phyloP scores from a whole-genome alignment of 2,888 invertebrate genomes.

The Lypha dubia region DNA sequence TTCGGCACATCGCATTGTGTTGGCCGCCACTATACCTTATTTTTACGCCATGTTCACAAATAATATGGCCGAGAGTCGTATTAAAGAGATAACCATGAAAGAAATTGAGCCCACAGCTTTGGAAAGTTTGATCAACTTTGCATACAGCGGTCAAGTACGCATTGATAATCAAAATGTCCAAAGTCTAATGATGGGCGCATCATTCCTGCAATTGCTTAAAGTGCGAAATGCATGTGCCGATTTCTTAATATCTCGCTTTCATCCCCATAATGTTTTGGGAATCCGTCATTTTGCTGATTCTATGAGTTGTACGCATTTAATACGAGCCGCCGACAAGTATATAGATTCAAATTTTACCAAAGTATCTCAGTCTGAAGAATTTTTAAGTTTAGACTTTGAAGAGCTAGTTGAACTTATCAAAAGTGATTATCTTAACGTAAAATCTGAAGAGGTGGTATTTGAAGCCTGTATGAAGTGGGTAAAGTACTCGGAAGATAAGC shows the following conservation, averaged over 20 bases:
- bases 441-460: constrained; percentile 91
- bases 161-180: constrained; percentile 92
- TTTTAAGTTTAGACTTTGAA: constrained; percentile 85
- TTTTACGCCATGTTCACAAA: constrained; percentile 95
- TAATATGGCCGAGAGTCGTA: constrained; percentile 93
- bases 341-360: constrained; percentile 89
- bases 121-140: constrained; percentile 92
- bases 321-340: constrained; percentile 90
- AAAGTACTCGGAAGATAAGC: constrained; percentile 86
- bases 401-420: constrained; percentile 89
- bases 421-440: constrained; percentile 90
- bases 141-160: constrained; percentile 91
- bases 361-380: constrained; percentile 91
- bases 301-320: constrained; percentile 88
- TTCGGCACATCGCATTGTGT: constrained; percentile 91
- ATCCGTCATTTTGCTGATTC: constrained; percentile 92
- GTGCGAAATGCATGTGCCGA: constrained; percentile 93
- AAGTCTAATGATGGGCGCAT: constrained; percentile 92
- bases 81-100: constrained; percentile 91
- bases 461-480: constrained; percentile 92
- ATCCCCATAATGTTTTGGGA: constrained; percentile 91
- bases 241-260: constrained; percentile 90
- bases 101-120: constrained; percentile 92
- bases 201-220: constrained; percentile 90
- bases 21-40: constrained; percentile 94